These are phyloP conservation scores for Agrypnia vestita DNA, from an alignment of 1,140 invertebrate species.

Conservation along the genomic window DNA sequence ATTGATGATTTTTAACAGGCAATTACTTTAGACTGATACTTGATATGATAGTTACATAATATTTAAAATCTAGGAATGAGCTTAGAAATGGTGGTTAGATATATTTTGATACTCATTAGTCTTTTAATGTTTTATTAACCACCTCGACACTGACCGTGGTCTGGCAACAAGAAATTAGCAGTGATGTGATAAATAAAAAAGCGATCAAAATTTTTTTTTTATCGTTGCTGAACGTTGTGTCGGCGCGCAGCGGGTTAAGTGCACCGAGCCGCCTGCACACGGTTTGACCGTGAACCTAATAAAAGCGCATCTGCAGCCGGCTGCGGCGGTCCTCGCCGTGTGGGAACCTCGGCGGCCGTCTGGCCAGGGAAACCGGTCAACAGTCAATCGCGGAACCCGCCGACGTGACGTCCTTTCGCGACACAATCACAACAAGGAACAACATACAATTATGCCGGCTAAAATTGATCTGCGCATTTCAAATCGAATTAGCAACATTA, in stretches of 20 bases:
- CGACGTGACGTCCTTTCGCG: neutral
- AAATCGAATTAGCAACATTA: no score
- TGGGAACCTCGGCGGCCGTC: slow-evolving; percentile 5
- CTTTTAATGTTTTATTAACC: no score
- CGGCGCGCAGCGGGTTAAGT: neutral
- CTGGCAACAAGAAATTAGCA: neutral
- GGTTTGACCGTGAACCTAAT: slow-evolving; percentile 42
- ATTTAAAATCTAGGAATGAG: no score
- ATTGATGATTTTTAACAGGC: no score
- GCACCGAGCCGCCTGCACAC: slow-evolving; percentile 6
- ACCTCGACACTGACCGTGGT: no score
- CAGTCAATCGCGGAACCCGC: slow-evolving; percentile 33
- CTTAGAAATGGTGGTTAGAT: no score
- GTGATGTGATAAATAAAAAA: neutral
- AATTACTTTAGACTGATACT: no score
- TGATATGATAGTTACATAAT: no score
- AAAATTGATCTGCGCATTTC: no score
- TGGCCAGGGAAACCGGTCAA: slow-evolving; percentile 22
- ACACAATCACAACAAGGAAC: no score
- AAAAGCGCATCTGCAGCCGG: slow-evolving; percentile 28
- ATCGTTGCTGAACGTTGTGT: neutral
- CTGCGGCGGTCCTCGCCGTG: neutral
- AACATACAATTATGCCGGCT: neutral
- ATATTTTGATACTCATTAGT: no score
- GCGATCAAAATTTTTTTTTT: no score